Evolutionary conservation across 2,888 invertebrate species (phyloP), one percentile per base, ranked within the genome.

Genomic region (Sinodicranocentrus sp.): DNA sequence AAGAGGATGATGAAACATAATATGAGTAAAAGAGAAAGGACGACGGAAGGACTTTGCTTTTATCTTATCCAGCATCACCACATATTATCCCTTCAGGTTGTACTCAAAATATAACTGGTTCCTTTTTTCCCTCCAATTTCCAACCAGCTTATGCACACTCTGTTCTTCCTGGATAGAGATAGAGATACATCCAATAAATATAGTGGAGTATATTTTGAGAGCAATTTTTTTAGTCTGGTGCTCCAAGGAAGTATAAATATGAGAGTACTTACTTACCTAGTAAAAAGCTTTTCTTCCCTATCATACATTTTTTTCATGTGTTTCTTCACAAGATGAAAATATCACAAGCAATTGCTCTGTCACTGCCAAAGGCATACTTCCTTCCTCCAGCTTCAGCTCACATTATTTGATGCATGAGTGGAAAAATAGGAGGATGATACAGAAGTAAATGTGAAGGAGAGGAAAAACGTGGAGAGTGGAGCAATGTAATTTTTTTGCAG

Each of bases 321-420:
- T 68, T 23, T 33, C 65, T 65, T 21, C n/a, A 72, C 44, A 65
- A 63, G 67, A 80, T 71, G 65, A 73, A 72, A 80, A 73, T 72
- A 80, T 72, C 67, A 73, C 65, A 54, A 54, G 59, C 65, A 80
- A 80, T 80, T 73, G 80, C 54, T 39, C n/a, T 2, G 54, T n/a
- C n/a, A 80, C n/a, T 43, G 80, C 80, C 80, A 1, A 71, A 33
- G 65, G 54, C 54, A 65, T 8, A 1, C 28, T 8, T 59, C 21
- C 23, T 61, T 33, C 33, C 33, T 10, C 33, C 33, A 33, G 3
- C 33, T 6, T 33, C 33, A n/a, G n/a, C n/a, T n/a, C n/a, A n/a
- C n/a, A n/a, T n/a, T n/a, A n/a, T n/a, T n/a, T n/a, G n/a, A n/a
- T n/a, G n/a, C n/a, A n/a, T n/a, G n/a, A n/a, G n/a, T n/a, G n/a